These are phyloP conservation scores for Turnix velox DNA, from an alignment of 2,113 vertebrate genomes.

Conservation along the genomic window DNA sequence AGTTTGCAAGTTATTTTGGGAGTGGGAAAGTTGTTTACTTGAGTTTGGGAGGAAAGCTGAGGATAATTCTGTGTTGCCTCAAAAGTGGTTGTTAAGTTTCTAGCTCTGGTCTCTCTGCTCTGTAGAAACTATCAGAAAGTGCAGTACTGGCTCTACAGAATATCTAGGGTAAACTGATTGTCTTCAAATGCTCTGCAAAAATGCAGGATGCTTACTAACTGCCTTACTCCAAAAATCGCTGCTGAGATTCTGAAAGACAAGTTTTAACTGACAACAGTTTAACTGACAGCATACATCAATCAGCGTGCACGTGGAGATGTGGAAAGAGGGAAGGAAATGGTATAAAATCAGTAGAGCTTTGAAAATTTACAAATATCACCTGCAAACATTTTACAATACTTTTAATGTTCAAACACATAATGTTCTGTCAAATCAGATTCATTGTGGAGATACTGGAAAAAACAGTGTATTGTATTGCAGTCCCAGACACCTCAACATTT, in stretches of 20 bases:
- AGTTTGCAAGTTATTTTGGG: not conserved
- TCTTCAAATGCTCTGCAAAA: not conserved
- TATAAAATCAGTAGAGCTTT: not conserved
- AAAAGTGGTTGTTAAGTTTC: not conserved
- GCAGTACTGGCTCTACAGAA: not conserved
- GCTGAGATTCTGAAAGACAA: not conserved
- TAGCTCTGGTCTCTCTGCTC: not conserved
- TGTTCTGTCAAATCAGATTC: not conserved
- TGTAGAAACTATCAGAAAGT: not conserved
- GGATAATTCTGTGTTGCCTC: not conserved
- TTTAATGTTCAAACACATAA: not conserved
- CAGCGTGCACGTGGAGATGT: not conserved
- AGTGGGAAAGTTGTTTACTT: not conserved
- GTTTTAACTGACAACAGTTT: not conserved
- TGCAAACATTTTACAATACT: not conserved
- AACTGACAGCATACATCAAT: not conserved
- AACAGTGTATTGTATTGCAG: accelerated
- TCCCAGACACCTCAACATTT: not conserved
- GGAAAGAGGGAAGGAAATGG: not conserved
- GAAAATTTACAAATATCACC: not conserved
- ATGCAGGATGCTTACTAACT: not conserved
- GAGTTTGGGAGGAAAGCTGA: not conserved
- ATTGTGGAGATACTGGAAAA: not conserved
- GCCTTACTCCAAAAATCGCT: not conserved
- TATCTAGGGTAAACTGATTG: not conserved